Evolutionary conservation across 35 echinoderm and acorn worm species (phyloP).

Genomic region (Anneissia japonica): DNA sequence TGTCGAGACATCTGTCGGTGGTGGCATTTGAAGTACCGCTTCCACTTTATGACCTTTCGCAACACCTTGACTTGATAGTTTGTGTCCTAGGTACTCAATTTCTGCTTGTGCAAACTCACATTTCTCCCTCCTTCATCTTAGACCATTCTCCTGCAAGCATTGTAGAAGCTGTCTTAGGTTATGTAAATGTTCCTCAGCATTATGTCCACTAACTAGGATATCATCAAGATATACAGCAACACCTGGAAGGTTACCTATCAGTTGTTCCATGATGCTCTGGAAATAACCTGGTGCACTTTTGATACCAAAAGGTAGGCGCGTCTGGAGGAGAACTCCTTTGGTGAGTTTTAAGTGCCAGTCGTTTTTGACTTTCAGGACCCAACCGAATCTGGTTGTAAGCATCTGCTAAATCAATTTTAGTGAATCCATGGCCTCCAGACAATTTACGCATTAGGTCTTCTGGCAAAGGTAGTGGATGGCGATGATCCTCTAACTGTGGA

Average conservation of each 20-base stretch:
- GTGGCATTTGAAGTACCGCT: conserved; percentile 27
- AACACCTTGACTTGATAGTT: background rate
- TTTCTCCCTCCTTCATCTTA: background rate
- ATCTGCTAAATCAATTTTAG: background rate
- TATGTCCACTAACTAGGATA: background rate
- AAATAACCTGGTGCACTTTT: background rate
- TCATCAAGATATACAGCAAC: background rate
- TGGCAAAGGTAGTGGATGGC: background rate
- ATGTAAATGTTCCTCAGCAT: background rate
- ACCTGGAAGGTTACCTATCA: background rate
- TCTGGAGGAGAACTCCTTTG: background rate
- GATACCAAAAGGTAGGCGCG: background rate
- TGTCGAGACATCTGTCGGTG: conserved; percentile 30
- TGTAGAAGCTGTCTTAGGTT: background rate
- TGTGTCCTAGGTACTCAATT: background rate
- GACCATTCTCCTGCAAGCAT: background rate
- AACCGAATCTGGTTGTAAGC: background rate
- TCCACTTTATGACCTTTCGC: conserved; percentile 42
- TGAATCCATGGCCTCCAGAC: background rate
- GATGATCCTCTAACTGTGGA: background rate
- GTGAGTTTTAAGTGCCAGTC: background rate
- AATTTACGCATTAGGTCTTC: background rate
- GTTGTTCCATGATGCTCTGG: background rate
- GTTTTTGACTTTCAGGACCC: background rate
- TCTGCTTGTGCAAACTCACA: background rate